Evolutionary conservation across 2,888 invertebrate genomes (phyloP).

Genomic region (Amphipoea lucens): DNA sequence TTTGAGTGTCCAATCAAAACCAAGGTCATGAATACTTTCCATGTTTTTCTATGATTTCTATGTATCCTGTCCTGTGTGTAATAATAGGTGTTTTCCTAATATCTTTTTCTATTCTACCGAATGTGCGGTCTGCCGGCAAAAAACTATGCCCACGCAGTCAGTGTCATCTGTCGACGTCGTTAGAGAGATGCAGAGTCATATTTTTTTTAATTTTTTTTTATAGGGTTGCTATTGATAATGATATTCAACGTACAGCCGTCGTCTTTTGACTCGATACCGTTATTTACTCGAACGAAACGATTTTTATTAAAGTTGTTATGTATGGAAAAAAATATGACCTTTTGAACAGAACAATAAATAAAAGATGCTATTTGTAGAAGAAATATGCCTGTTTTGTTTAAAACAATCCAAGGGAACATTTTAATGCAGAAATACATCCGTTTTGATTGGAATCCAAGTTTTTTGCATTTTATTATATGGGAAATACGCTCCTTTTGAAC

Average conservation of each 20-base stretch:
- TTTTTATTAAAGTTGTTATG: constrained; percentile 19
- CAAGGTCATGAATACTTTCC: too few species aligned
- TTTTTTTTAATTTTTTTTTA: not conserved
- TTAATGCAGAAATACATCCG: constrained; percentile 9
- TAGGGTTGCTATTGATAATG: not conserved
- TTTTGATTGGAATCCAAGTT: not conserved
- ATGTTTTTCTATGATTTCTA: too few species aligned
- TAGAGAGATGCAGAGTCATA: too few species aligned
- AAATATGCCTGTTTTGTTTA: not conserved
- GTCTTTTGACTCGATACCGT: constrained; percentile 10
- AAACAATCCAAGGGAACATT: not conserved
- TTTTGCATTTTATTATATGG: not conserved
- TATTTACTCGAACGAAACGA: constrained; percentile 9
- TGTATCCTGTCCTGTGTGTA: too few species aligned
- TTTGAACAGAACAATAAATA: constrained; percentile 13
- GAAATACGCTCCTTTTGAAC: too few species aligned
- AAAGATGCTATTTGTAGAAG: too few species aligned
- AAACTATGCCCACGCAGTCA: too few species aligned
- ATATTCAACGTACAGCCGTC: not conserved
- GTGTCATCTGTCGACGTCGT: not conserved
- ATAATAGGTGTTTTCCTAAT: too few species aligned
- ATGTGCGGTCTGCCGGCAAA: too few species aligned
- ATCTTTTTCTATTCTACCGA: too few species aligned
- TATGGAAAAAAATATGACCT: constrained; percentile 1
- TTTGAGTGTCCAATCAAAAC: too few species aligned